Percentiles rank a stretch among this genome's conserved stretches.
phyloP scores from a whole-genome alignment of 2,113 vertebrate genomes.

The Ranitomeya imitator region DNA sequence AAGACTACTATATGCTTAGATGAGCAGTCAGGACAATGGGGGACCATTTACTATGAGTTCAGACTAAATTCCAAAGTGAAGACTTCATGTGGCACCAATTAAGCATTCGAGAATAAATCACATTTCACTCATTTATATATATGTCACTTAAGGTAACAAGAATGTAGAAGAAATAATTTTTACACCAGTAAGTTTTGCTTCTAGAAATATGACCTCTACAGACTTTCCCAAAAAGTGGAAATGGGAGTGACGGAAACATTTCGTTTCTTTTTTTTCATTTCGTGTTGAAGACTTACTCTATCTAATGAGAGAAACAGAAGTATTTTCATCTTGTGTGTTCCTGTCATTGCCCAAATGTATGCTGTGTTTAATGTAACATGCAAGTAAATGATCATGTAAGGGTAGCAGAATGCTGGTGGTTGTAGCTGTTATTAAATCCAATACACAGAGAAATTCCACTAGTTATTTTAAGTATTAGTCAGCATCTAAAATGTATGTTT shows the following conservation, averaged over 20 bases:
- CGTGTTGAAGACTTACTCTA: neutral
- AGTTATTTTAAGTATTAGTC: slow-evolving; percentile 37
- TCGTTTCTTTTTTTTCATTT: neutral
- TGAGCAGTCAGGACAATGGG: neutral
- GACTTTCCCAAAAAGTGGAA: slow-evolving; percentile 10
- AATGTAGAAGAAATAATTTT: neutral
- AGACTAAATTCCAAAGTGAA: neutral
- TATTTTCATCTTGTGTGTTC: slow-evolving; percentile 57
- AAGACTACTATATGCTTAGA: neutral
- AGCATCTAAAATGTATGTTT: slow-evolving; percentile 40
- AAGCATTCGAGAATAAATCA: neutral
- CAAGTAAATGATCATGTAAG: slow-evolving; percentile 28
- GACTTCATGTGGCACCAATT: neutral
- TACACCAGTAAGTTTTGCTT: neutral
- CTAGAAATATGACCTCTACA: neutral
- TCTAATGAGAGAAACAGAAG: slow-evolving; percentile 57
- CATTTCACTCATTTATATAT: neutral
- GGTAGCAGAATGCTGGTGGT: neutral
- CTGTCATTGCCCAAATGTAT: slow-evolving; percentile 16
- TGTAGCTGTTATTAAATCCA: slow-evolving; percentile 28
- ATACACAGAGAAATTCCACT: slow-evolving; percentile 29
- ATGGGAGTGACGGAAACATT: neutral
- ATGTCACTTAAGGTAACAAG: neutral
- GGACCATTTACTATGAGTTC: neutral
- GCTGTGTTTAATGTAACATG: slow-evolving; percentile 37